Base-by-base conservation (phyloP, 2,888 invertebrate genomes). In the Bugula neritina region DNA sequence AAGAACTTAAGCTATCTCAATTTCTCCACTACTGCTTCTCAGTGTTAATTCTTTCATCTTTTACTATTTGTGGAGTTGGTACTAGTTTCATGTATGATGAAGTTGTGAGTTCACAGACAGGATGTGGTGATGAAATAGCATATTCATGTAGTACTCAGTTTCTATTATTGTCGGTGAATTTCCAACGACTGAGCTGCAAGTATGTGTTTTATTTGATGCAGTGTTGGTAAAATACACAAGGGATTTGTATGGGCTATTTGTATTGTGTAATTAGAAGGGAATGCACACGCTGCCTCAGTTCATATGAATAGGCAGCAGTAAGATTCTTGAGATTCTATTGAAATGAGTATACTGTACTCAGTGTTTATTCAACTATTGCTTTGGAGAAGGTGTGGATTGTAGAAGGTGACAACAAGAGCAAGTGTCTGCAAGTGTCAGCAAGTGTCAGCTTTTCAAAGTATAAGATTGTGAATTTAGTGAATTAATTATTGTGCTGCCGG, bases 181-280 rank as follows among this genome's bases (percentile, higher is more conserved):
- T 31, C 63, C 31, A 29, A 10, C n/a, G 13, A 27, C 29, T 63
- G 63, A 27, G 17, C 63, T 29, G 27, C 5, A 27, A 27, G 27
- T 63, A 63, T 63, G 63, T 63, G 63, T 63, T 63, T 27, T 21
- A 13, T 25, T 63, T 25, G 31, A 13, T 23, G 34, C 31, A 2
- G 10, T 63, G 63, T 63, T 63, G 63, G 63, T 63, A 25, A 63
- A 63, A 63, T 63, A 63, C 63, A 63, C 63, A 63, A 31, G 3
- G 2, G 25, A 13, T 17, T 17, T 63, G 5, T 25, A 63, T 13
- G 25, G 31, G 27, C 63, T 63, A 31, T 63, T 63, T 63, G 63
- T 63, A 27, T 27, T 63, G 63, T 27, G 63, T 31, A 25, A 63
- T 31, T 63, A 17, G 31, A 27, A 31, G 27, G 21, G n/a, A 63